These are phyloP conservation scores for Latrodectus elegans DNA, from an alignment of 2,888 invertebrate species.

Conservation along the genomic window DNA sequence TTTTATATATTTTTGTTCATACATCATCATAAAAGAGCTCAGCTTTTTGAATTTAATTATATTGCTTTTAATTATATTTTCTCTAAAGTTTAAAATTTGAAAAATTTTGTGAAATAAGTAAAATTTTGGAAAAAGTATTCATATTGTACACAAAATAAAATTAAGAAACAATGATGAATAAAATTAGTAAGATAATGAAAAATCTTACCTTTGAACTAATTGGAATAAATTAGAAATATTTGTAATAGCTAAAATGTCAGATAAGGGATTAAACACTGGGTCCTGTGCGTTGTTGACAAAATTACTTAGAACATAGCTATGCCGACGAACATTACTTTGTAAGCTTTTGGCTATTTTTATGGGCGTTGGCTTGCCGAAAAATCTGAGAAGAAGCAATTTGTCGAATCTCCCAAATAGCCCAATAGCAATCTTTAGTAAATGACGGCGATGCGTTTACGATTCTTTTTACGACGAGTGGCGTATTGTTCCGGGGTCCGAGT, in stretches of 20 bases:
- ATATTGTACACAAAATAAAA: no score
- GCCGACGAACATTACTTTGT: neutral
- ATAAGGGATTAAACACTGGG: neutral
- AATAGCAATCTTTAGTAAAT: conserved; percentile 36
- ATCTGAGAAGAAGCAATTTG: conserved; percentile 40
- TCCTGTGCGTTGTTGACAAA: neutral
- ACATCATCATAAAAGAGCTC: no score
- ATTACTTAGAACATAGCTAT: no score
- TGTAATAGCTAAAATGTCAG: neutral
- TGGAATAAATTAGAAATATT: neutral
- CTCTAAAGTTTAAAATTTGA: no score
- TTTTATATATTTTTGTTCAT: no score
- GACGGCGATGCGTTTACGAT: conserved; percentile 37
- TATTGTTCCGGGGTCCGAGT: conserved; percentile 39
- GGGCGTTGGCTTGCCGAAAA: conserved; percentile 24
- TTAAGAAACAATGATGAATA: no score
- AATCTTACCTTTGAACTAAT: neutral
- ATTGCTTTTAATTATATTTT: no score
- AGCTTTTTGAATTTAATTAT: no score
- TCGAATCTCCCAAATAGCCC: conserved; percentile 20
- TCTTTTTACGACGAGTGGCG: conserved; percentile 26
- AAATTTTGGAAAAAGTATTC: no score
- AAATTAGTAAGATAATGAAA: neutral
- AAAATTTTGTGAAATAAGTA: no score
- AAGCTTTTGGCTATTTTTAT: conserved; percentile 42